Conservation (phyloP, 2,113 vertebrate genomes). For the Takifugu bimaculatus region DNA sequence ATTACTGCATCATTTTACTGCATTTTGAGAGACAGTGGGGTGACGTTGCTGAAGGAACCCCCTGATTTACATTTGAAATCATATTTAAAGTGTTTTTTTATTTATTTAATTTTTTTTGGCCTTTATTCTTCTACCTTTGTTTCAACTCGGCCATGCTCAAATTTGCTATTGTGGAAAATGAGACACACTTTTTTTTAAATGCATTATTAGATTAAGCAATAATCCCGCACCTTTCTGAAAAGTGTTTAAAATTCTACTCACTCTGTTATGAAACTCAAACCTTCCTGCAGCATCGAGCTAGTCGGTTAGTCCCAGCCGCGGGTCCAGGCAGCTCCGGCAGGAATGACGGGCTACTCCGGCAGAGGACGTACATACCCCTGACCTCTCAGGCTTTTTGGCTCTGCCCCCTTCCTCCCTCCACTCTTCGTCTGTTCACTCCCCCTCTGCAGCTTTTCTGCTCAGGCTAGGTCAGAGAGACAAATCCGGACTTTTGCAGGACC, state of each 20-base stretch:
- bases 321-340: constrained; percentile 2
- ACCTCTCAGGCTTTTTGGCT: constrained; percentile 7
- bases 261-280: constrained; percentile 2
- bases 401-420: constrained; percentile 35
- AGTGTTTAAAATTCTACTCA: constrained; percentile 21
- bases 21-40: too few relatives aligned
- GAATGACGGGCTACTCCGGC: background rate
- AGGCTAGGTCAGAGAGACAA: too few relatives aligned
- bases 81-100: too few relatives aligned
- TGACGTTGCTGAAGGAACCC: too few relatives aligned
- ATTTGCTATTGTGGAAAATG: too few relatives aligned
- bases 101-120: too few relatives aligned
- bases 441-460: background rate
- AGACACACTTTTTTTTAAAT: too few relatives aligned
- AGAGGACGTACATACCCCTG: constrained; percentile 11
- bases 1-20: too few relatives aligned
- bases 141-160: too few relatives aligned
- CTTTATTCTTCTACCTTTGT: too few relatives aligned
- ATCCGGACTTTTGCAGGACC: too few relatives aligned
- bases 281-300: background rate
- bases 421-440: constrained; percentile 33
- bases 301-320: constrained; percentile 1
- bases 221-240: background rate
- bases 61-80: too few relatives aligned
- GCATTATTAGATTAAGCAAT: background rate